Percentiles rank a stretch among this genome's conserved stretches.
Conservation (phyloP, 2,797 vertebrate species). For the Australoheros facetus region DNA sequence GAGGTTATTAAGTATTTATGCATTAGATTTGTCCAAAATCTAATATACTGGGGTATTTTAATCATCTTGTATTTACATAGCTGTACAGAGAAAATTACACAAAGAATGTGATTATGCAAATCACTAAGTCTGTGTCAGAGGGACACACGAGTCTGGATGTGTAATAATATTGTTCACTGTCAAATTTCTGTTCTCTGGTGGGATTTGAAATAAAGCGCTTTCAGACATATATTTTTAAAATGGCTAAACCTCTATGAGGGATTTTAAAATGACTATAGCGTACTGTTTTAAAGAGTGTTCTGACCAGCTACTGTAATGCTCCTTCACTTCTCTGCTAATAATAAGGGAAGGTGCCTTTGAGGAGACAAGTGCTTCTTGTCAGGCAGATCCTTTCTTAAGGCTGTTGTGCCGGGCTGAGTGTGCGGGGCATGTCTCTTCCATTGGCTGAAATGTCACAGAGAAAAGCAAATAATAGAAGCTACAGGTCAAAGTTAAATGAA, state of each 20-base stretch:
- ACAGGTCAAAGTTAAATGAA: constrained; percentile 60
- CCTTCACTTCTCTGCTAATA: constrained; percentile 46
- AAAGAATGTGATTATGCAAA: constrained; percentile 57
- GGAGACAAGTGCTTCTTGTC: constrained; percentile 60
- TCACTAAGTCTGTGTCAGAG: constrained; percentile 34
- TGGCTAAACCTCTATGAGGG: constrained; percentile 16
- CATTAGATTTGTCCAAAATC: constrained; percentile 55
- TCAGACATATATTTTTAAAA: constrained; percentile 11
- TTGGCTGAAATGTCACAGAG: constrained; percentile 66
- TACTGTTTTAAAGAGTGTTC: constrained; percentile 19
- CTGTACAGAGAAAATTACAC: constrained; percentile 47
- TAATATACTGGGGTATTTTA: constrained; percentile 49
- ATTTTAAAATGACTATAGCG: constrained; percentile 6
- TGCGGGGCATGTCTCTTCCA: constrained; percentile 53
- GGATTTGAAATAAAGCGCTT: constrained; percentile 27
- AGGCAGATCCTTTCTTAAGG: constrained; percentile 57
- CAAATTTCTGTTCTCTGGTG: constrained; percentile 1
- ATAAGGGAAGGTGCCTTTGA: constrained; percentile 71
- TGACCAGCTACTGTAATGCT: constrained; percentile 17
- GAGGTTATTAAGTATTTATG: constrained; percentile 64
- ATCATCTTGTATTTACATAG: constrained; percentile 61
- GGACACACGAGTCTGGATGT: constrained; percentile 16
- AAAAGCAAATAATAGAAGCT: constrained; percentile 58
- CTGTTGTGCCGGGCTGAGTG: constrained; percentile 47
- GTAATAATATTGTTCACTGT: constrained; percentile 12